phyloP scores from a whole-genome alignment of 2,888 invertebrate genomes.

The Tiliacea citrago region DNA sequence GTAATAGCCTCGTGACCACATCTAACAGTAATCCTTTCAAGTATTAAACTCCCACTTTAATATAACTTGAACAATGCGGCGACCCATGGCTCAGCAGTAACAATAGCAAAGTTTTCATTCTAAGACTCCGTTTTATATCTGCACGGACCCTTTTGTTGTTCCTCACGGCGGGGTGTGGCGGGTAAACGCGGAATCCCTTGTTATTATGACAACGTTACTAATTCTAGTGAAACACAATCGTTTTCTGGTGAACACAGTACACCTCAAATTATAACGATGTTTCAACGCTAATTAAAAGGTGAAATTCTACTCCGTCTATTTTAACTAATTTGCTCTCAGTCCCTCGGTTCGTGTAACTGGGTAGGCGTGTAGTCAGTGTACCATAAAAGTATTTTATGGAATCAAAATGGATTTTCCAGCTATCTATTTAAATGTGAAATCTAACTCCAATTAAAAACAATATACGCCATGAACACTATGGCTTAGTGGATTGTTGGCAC shows the following conservation, averaged over 20 bases:
- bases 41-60: constrained; percentile 87
- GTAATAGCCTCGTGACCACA: constrained; percentile 81
- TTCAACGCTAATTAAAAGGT: constrained; percentile 52
- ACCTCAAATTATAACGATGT: constrained; percentile 52
- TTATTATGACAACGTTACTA: constrained; percentile 79
- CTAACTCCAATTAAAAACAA: constrained; percentile 50
- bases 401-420: constrained; percentile 15
- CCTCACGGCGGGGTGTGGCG: constrained; percentile 71
- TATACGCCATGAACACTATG: constrained; percentile 20
- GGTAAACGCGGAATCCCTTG: constrained; percentile 72
- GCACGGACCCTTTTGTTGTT: constrained; percentile 80
- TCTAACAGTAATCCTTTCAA: constrained; percentile 86
- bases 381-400: constrained; percentile 10
- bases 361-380: constrained; percentile 10
- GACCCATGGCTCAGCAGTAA: constrained; percentile 83
- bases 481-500: constrained; percentile 10
- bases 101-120: constrained; percentile 87
- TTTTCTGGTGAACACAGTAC: constrained; percentile 54
- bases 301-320: constrained; percentile 43
- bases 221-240: constrained; percentile 74
- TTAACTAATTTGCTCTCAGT: constrained; percentile 27
- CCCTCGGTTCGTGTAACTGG: constrained; percentile 16
- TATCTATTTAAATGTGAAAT: constrained; percentile 24
- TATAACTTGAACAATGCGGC: constrained; percentile 88
- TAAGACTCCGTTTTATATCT: constrained; percentile 85